Base-by-base conservation (phyloP, 2,797 vertebrate genomes). In the Phylloscopus collybita region DNA sequence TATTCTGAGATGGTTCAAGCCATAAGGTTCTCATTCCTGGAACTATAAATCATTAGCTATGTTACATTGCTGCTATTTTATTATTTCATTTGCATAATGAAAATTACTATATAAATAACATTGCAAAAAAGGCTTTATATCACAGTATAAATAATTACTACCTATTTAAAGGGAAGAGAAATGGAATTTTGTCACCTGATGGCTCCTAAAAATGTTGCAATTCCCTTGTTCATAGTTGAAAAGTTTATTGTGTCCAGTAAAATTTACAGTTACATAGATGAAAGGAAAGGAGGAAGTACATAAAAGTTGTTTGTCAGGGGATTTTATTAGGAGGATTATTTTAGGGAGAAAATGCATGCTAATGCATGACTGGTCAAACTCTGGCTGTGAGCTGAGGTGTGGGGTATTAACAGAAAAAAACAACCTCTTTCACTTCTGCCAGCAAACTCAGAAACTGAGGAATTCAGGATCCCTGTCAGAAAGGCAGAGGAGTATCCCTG, bases 41-140 rank as follows among this genome's bases (percentile, higher is more conserved):
- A 94, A 86, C 80, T 80, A 88, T 96, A 96, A 96, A 86, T 96
- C 90, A 96, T 64, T 94, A 81, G 44, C 71, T 88, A 38, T 88
- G 50, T 86, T 91, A 91, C 76, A 56, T 27, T 76, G 80, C 54
- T 92, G 61, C 38, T 95, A 86, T 95, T 97, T 97, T 95, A 90
- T 85, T 90, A 80, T 92, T 97, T 96, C 93, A 97, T 96, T 96
- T 96, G 88, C 92, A 95, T 96, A 97, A 97, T 97, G 64, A 95
- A 96, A 95, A 96, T 92, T 69, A 38, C 86, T 93, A 90, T 95
- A 96, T 96, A 97, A 97, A 97, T 97, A 98, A 95, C 64, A 49
- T 91, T 94, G 93, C 49, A 84, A 79, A 96, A 94, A 93, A 88
- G 88, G 38, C 76, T 97, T 96, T 91, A 64, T 96, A 93, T 95